These are phyloP conservation scores for Triplophysa bombifrons DNA, from an alignment of 2,797 vertebrate genomes.

Conservation along the genomic window DNA sequence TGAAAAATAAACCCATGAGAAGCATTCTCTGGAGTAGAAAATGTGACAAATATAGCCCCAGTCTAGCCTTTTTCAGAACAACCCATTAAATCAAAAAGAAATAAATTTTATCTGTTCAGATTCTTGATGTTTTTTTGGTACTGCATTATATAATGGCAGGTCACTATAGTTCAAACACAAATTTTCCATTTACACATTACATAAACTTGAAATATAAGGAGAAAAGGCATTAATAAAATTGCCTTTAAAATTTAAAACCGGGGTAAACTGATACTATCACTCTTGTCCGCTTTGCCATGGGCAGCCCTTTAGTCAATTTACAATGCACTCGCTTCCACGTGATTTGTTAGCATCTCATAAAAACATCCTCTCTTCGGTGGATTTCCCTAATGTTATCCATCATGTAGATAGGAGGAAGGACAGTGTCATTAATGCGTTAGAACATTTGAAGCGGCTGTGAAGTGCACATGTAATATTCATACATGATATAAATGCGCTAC, in stretches of 20 bases:
- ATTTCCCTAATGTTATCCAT: slow-evolving; percentile 11
- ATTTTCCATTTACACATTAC: neutral
- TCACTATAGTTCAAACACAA: slow-evolving; percentile 5
- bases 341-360: slow-evolving; percentile 13
- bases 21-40: neutral
- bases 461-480: slow-evolving; percentile 33
- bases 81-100: neutral
- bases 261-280: slow-evolving; percentile 19
- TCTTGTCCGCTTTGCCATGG: slow-evolving; percentile 20
- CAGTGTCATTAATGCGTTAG: slow-evolving; percentile 5
- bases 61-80: neutral
- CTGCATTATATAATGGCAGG: neutral
- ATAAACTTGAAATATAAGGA: slow-evolving; percentile 13
- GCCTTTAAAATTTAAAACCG: slow-evolving; percentile 17
- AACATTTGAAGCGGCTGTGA: slow-evolving; percentile 15
- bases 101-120: neutral
- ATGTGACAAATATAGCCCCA: slow-evolving; percentile 3
- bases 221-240: neutral
- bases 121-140: neutral
- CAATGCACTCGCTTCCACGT: neutral
- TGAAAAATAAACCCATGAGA: neutral
- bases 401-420: slow-evolving; percentile 16
- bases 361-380: slow-evolving; percentile 13
- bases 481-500: neutral
- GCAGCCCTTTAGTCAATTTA: slow-evolving; percentile 10